Evolutionary conservation across 1,140 invertebrate species (phyloP).

Genomic region (Lamellibrachia luymesi): DNA sequence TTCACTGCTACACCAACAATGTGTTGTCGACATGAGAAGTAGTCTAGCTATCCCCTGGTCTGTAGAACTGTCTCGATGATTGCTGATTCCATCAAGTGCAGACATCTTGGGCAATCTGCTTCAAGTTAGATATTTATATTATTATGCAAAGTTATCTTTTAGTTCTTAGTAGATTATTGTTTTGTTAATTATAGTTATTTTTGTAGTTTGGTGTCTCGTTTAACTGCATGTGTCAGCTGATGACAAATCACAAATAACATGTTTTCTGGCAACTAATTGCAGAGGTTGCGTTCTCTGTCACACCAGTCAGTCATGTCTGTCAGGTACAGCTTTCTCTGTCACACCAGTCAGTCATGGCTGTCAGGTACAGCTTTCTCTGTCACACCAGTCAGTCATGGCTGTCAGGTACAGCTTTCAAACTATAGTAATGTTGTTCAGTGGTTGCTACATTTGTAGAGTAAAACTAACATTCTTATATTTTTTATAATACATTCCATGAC

Average conservation of each 20-base stretch:
- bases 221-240: background rate
- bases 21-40: too few relatives aligned
- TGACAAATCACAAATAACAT: background rate
- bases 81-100: background rate
- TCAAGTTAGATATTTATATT: background rate
- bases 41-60: too few relatives aligned
- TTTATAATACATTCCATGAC: background rate
- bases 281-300: background rate
- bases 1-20: too few relatives aligned
- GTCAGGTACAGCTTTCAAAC: background rate
- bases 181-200: background rate
- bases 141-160: background rate
- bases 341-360: too few relatives aligned
- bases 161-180: background rate
- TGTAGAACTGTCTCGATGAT: too few relatives aligned
- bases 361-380: too few relatives aligned
- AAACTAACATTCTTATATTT: background rate
- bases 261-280: background rate
- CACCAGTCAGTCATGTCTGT: background rate
- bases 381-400: too few relatives aligned
- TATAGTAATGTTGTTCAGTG: background rate
- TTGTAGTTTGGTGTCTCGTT: background rate
- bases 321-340: too few relatives aligned
- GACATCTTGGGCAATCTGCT: background rate
- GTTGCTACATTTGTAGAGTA: background rate